Base-by-base conservation (phyloP, 1,140 invertebrate genomes). In the Brachionus calyciflorus region DNA sequence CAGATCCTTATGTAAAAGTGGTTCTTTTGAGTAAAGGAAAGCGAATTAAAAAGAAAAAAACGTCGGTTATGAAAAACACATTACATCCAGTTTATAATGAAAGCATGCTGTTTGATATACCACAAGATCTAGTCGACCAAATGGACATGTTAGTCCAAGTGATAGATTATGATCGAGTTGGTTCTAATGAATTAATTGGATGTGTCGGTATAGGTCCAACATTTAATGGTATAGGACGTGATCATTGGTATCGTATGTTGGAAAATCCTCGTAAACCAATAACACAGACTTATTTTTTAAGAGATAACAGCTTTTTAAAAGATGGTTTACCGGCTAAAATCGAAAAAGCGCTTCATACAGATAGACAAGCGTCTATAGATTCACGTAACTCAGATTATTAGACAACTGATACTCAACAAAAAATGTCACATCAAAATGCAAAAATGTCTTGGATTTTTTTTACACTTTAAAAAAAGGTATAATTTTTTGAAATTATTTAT, bases 201-300 rank as follows among this genome's bases (percentile, higher is more conserved):
- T 92, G 90, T 81, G 90, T 90, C 28, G 90, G 89, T 2, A 90
- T 93, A 65, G 92, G 92, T 0, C 89, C 90, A 0, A 88, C 87
- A 65, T 89, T 90, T 79, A 90, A 91, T 63, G 91, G 91, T 14
- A 88, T 91, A 9, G 92, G 92, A 2, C 87, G 91, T 51, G 91
- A 93, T 81, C 92, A 94, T 82, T 94, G 93, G 93, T 87, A 90
- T 68, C 91, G 92, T 83, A 93, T 93, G 91, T 81, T 93, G 80
- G 91, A 92, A 81, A 92, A 90, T 84, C 90, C 91, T 4, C 86
- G 92, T 17, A 90, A 91, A 82, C 91, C 91, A 0, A 90, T 93
- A 0, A 90, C 92, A 2, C 91, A 93, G 82, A 93, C 92, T 91
- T 92, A 93, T 81, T 87, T 90, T 0, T 85, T 93, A 48, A 88